phyloP scores from a whole-genome alignment of 1,140 invertebrate species.

The Ostrea denselamellosa region DNA sequence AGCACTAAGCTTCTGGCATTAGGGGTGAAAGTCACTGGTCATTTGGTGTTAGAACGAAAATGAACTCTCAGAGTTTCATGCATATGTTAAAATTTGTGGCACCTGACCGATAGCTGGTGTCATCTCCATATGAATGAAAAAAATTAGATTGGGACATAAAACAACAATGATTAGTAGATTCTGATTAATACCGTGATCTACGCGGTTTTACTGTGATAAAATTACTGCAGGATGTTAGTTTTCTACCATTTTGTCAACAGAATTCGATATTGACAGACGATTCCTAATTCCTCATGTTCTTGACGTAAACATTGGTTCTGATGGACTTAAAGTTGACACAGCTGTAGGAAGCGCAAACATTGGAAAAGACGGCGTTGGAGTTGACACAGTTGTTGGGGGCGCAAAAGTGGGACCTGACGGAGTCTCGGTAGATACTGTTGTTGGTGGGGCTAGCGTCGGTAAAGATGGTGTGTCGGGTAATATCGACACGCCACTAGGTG shows the following conservation, averaged over 20 bases:
- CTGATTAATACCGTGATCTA: no score
- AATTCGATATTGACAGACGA: not conserved
- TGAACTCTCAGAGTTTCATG: no score
- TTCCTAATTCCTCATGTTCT: constrained; percentile 37
- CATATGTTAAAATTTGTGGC: no score
- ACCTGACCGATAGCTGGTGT: no score
- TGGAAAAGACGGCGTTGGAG: constrained; percentile 22
- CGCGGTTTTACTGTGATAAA: no score
- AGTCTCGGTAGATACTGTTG: constrained; percentile 32
- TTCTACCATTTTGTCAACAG: not conserved
- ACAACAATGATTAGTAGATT: no score
- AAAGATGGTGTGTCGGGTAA: constrained; percentile 28
- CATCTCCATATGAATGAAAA: no score
- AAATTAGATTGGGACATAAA: no score
- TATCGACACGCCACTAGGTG: constrained; percentile 26
- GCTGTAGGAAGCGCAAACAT: not conserved
- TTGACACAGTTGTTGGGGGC: constrained; percentile 36
- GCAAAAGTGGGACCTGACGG: constrained; percentile 26
- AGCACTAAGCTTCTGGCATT: no score
- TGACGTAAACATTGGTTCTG: constrained; percentile 25
- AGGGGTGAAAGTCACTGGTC: no score
- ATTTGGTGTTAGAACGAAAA: no score
- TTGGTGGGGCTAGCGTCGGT: constrained; percentile 38
- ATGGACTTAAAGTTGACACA: constrained; percentile 30
- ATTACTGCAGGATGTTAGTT: no score